A percentile compares a stretch with the other conserved stretches of the same genome.
These are phyloP conservation scores for Brachionus plicatilis DNA, from an alignment of 1,140 invertebrate genomes.

Conservation along the genomic window DNA sequence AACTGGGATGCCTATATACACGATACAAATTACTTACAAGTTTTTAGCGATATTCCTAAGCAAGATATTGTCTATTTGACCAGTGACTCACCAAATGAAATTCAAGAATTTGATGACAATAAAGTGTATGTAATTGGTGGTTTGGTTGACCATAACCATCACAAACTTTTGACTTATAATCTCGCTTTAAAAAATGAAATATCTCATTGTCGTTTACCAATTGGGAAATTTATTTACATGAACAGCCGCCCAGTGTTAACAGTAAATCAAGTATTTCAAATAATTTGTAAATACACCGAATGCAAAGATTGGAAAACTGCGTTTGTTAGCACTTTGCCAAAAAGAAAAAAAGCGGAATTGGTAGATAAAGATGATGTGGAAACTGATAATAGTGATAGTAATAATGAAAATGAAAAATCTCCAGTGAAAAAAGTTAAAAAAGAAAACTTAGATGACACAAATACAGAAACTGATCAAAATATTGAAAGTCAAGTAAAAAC, in stretches of 20 bases:
- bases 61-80: slow-evolving; percentile 80
- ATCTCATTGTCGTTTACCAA: slow-evolving; percentile 76
- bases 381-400: neutral
- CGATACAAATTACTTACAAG: slow-evolving; percentile 63
- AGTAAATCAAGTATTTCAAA: slow-evolving; percentile 78
- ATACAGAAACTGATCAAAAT: neutral
- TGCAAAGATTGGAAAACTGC: slow-evolving; percentile 32
- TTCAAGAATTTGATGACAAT: slow-evolving; percentile 64
- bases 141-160: slow-evolving; percentile 84
- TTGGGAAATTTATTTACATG: slow-evolving; percentile 83
- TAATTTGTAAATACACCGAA: slow-evolving; percentile 31
- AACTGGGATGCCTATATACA: slow-evolving; percentile 85
- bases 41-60: slow-evolving; percentile 62
- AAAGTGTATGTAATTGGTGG: slow-evolving; percentile 91
- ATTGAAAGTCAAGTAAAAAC: neutral
- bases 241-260: slow-evolving; percentile 87
- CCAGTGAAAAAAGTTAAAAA: slow-evolving; percentile 1
- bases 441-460: neutral
- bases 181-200: slow-evolving; percentile 72
- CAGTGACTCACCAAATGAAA: slow-evolving; percentile 83
- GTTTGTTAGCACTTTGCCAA: slow-evolving; percentile 31
- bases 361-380: neutral
- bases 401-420: neutral
- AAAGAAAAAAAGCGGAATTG: slow-evolving; percentile 7
- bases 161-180: slow-evolving; percentile 65